Percentiles rank a stretch among this genome's conserved stretches.
These are phyloP conservation scores for Chionis minor DNA, from an alignment of 2,113 vertebrate species.

Conservation along the genomic window DNA sequence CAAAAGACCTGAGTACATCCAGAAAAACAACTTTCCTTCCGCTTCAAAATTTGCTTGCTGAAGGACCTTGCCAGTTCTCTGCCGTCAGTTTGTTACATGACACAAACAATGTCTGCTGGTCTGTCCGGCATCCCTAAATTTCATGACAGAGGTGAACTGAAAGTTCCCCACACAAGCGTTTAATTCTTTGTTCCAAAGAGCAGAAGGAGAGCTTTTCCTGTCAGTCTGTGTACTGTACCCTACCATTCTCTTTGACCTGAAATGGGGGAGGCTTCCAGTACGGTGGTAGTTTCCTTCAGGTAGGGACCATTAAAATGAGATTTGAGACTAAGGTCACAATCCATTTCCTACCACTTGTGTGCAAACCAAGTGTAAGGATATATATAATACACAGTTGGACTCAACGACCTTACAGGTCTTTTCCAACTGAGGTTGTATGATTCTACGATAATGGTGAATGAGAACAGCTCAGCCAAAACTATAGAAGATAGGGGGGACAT, in stretches of 20 bases:
- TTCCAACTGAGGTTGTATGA: neutral
- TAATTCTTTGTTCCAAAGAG: neutral
- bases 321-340: neutral
- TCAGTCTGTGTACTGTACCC: neutral
- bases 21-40: neutral
- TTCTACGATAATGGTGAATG: neutral
- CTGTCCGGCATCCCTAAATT: neutral
- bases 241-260: neutral
- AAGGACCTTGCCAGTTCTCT: neutral
- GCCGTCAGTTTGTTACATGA: neutral
- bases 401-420: neutral
- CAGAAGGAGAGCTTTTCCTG: neutral
- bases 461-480: neutral
- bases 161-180: neutral
- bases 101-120: neutral
- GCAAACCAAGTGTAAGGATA: neutral
- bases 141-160: neutral
- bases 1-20: neutral
- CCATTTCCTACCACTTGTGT: neutral
- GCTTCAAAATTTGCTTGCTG: neutral
- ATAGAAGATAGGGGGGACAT: neutral
- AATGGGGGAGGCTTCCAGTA: neutral
- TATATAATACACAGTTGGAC: neutral
- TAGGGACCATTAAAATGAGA: neutral
- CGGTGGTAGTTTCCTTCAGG: rapidly evolving